Percentiles rank a stretch among this genome's conserved stretches.
Conservation (phyloP, 2,113 vertebrate genomes). For the Stegostoma tigrinum region DNA sequence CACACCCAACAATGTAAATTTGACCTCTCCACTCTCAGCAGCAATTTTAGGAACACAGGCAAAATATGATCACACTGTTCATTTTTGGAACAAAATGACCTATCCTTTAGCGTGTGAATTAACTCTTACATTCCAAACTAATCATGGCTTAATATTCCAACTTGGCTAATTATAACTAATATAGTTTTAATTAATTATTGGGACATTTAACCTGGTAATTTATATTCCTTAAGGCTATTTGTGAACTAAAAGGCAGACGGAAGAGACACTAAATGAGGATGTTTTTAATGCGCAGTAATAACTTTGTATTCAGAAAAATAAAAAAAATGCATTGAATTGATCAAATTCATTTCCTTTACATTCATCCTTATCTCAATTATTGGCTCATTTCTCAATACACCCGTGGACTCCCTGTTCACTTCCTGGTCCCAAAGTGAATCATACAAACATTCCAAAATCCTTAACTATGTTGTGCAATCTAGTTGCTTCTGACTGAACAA, state of each 20-base stretch:
- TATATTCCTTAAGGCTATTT: background rate
- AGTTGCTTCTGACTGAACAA: background rate
- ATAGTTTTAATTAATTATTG: background rate
- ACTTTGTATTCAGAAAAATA: background rate
- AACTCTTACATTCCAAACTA: background rate
- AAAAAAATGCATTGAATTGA: background rate
- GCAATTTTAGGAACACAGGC: background rate
- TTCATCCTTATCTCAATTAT: background rate
- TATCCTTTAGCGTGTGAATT: background rate
- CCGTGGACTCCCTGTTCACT: background rate
- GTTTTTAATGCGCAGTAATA: background rate
- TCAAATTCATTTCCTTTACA: background rate
- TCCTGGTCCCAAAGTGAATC: background rate
- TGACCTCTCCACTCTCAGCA: background rate
- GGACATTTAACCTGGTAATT: background rate
- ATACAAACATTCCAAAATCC: background rate
- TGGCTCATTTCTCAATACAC: background rate
- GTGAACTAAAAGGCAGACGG: background rate
- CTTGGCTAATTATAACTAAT: background rate
- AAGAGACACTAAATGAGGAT: background rate
- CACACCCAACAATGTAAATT: background rate
- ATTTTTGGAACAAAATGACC: background rate
- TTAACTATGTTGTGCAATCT: background rate
- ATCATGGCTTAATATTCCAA: background rate
- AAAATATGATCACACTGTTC: background rate